Percentiles rank a stretch among this genome's conserved stretches.
These are phyloP conservation scores for Alosa alosa DNA, from an alignment of 2,113 vertebrate genomes.

Conservation along the genomic window DNA sequence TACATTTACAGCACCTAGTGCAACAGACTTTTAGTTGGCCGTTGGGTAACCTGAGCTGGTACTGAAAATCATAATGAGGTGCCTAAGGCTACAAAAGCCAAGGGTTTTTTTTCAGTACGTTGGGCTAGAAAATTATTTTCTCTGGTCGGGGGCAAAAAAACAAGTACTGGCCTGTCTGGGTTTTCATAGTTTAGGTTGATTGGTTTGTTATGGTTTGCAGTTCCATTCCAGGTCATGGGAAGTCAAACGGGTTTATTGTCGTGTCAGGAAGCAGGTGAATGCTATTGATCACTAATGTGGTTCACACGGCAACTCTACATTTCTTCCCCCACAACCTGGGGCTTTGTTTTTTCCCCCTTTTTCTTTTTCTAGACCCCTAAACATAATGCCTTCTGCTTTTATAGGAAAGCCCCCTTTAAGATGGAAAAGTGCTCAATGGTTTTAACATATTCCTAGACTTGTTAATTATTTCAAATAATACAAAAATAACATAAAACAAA, in stretches of 20 bases:
- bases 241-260: neutral
- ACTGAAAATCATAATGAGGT: neutral
- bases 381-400: neutral
- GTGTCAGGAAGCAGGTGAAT: neutral
- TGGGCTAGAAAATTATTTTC: neutral
- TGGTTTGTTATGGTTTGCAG: constrained; percentile 1
- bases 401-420: neutral
- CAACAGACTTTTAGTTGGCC: neutral
- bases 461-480: neutral
- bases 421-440: neutral
- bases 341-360: neutral
- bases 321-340: neutral
- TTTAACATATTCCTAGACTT: neutral
- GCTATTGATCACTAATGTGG: neutral
- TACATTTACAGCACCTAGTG: neutral
- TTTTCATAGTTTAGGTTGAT: neutral
- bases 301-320: neutral
- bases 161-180: neutral
- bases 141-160: neutral
- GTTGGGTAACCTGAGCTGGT: neutral
- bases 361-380: neutral
- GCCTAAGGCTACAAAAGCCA: neutral
- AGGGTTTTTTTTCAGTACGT: neutral
- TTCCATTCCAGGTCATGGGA: neutral
- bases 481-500: neutral